Conservation (phyloP, 1,140 invertebrate genomes). For the Eurosta solidaginis region DNA sequence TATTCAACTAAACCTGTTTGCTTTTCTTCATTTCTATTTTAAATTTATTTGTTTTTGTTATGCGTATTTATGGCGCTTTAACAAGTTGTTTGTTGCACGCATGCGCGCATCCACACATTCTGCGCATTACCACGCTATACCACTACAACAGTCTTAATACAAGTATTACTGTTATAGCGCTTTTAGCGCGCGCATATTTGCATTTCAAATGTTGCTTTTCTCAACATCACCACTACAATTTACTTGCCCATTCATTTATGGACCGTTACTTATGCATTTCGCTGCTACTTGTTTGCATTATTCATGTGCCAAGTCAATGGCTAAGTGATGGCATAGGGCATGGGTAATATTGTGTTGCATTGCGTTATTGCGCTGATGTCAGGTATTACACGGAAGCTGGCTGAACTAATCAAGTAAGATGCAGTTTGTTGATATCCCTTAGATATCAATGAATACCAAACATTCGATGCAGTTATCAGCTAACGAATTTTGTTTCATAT, state of each 20-base stretch:
- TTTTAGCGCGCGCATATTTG: constrained; percentile 45
- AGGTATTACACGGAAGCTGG: no score
- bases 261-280: constrained; percentile 19
- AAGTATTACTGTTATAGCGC: constrained; percentile 8
- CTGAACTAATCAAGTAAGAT: no score
- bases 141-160: not conserved
- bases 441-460: no score
- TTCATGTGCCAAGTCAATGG: not conserved
- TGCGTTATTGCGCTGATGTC: no score
- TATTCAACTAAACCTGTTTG: no score
- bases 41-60: constrained; percentile 31
- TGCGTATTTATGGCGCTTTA: constrained; percentile 56
- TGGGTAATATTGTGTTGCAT: no score
- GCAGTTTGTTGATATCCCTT: no score
- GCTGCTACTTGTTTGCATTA: constrained; percentile 41
- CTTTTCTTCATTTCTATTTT: not conserved
- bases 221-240: not conserved
- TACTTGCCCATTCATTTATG: constrained; percentile 14
- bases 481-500: no score
- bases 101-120: not conserved
- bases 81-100: constrained; percentile 32
- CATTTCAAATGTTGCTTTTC: constrained; percentile 45
- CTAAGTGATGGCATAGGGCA: no score
- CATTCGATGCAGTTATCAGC: no score
- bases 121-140: not conserved